Evolutionary conservation across 2,797 vertebrate genomes (phyloP), one percentile per base, ranked within the genome.

Genomic region (Sitta carolinensis): DNA sequence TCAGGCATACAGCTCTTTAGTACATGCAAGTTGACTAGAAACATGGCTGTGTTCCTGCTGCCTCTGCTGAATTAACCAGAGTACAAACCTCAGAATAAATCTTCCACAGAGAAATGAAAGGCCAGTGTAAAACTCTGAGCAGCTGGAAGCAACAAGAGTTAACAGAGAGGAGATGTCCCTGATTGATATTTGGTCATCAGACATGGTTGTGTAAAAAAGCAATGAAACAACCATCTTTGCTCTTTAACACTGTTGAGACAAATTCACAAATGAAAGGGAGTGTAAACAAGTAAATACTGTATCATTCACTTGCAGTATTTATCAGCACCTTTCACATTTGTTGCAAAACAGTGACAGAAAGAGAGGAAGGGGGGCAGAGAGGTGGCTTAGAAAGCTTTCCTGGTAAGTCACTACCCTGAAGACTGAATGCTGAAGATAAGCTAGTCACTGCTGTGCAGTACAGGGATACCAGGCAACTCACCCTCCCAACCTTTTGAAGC

Each of bases 321-420:
- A 97, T 97, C 94, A 87, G 81, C 38, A 83, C 59, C 47, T 92
- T 95, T 96, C 94, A 97, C 92, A 89, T 85, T 95, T 85, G 50
- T 77, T 85, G 26, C 84, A 96, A 94, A 94, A 30, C 54, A 91
- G 57, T 43, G 63, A 93, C 22, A 25, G 19, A 58, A 62, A 74
- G 55, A 32, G 25, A 45, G 36, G 3, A 34, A 19, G 21, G 23
- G 30, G 14, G 36, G 32, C 0, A 1, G 32, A 6, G 23, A 7
- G 6, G 4, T 23, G n/a, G 27, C 13, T 48, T 17, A 47, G 43
- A 69, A 84, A 67, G 30, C 57, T 92, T 96, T 93, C 95, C 84
- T 74, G 58, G 86, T 90, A 96, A 79, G 87, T 94, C 74, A 64
- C 27, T 90, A 93, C 84, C 64, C 47, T 72, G 92, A 94, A 93